Base-by-base conservation (phyloP, 2,888 invertebrate species). In the Philhelius pedissequus region DNA sequence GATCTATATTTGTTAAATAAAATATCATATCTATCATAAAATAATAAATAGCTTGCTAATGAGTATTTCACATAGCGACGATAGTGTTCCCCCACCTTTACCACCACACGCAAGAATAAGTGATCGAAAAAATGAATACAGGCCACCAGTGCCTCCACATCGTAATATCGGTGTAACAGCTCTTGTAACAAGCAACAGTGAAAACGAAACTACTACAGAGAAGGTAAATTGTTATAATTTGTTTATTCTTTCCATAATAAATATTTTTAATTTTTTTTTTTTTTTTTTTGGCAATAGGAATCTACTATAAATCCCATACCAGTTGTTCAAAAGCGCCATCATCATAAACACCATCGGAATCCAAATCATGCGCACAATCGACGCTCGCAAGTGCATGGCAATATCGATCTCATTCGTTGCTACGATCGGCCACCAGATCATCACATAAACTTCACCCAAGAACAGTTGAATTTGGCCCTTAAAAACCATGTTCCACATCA, bases 141-240 rank as follows among this genome's bases (percentile, higher is more conserved):
- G 95, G 87, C 97, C 97, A 4, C 97, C 97, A n/a, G 96, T 97
- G 73, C 97, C 97, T 22, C 97, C 96, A 32, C 97, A 97, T 90
- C 93, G 97, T 87, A 96, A 95, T 91, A 93, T 96, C 40, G 94
- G 94, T 22, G 92, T 94, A 68, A 93, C 93, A 87, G 91, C 93
- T 40, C 93, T 93, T 88, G 93, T 92, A 88, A 91, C 75, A 54
- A 86, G 74, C 48, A 81, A 80, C 30, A 87, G 77, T 56, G 79
- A 75, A 38, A 80, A 82, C 52, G 80, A 83, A 56, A 77, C 70
- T 32, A 54, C 35, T 22, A 62, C 70, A 9, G 87, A 87, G 20
- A 87, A 87, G 84, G 87, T 87, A 86, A 66, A 13, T 0, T 62
- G 11, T 2, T 20, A 15, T 25, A 11, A 75, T 25, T 50, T 20